Evolutionary conservation across 2,113 vertebrate genomes (phyloP).

Genomic region (Rhineura floridana): DNA sequence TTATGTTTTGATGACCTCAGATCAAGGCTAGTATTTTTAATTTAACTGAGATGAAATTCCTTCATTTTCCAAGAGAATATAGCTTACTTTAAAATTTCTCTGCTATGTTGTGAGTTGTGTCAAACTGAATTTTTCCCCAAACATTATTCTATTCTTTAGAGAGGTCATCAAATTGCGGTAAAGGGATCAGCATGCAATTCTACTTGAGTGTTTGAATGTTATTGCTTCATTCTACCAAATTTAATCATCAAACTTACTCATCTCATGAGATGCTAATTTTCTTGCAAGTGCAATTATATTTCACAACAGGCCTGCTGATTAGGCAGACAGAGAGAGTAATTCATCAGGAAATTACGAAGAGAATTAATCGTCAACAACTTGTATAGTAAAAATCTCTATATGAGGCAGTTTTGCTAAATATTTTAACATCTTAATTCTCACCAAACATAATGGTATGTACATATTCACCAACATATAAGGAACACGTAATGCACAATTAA

Average conservation of each 20-base stretch:
- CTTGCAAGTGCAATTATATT: slow-evolving; percentile 85
- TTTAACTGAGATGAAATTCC: slow-evolving; percentile 7
- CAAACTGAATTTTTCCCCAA: slow-evolving; percentile 32
- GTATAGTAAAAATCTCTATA: slow-evolving; percentile 75
- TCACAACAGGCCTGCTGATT: slow-evolving; percentile 84
- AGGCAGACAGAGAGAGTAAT: slow-evolving; percentile 85
- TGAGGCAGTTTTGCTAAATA: slow-evolving; percentile 84
- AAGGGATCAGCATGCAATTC: slow-evolving; percentile 52
- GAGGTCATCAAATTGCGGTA: slow-evolving; percentile 58
- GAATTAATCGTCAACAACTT: slow-evolving; percentile 84
- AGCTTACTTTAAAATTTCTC: slow-evolving; percentile 11
- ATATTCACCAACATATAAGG: slow-evolving; percentile 45
- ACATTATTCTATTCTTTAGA: slow-evolving; percentile 36
- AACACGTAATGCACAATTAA: slow-evolving; percentile 39
- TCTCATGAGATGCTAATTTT: slow-evolving; percentile 82
- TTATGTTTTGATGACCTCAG: slow-evolving; percentile 3
- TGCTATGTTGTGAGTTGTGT: slow-evolving; percentile 24
- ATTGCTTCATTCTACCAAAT: slow-evolving; percentile 82
- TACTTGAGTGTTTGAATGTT: slow-evolving; percentile 63
- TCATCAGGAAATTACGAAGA: slow-evolving; percentile 87
- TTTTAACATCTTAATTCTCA: slow-evolving; percentile 84
- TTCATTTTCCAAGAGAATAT: slow-evolving; percentile 4
- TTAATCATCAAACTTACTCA: slow-evolving; percentile 86
- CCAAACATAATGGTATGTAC: slow-evolving; percentile 67
- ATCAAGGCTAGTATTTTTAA: slow-evolving; percentile 10